Evolutionary conservation across 2,113 vertebrate species (phyloP), one percentile per base, ranked within the genome.

Genomic region (Eubucco bourcierii): DNA sequence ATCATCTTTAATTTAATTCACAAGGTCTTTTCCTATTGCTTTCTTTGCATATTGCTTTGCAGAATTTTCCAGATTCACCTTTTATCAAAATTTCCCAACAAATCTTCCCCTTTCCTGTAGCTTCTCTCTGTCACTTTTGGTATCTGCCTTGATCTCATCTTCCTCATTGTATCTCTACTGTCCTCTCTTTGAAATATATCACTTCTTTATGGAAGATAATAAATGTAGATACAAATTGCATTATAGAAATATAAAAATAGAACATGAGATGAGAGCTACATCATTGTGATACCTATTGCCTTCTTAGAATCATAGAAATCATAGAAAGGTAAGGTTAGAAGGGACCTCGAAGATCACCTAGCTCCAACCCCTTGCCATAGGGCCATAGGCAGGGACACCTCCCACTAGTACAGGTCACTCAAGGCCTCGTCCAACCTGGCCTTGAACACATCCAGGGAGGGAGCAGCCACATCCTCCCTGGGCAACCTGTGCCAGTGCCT

Each of bases 51-150:
- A 39, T 3, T 2, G 33, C 20, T 53, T 67, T 66, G 6, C 18
- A 83, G 39, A 14, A 12, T 52, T 87, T 70, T 72, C 10, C 4
- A 24, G 3, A 76, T 80, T 87, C 41, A 66, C 8, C 24, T 6
- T 53, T 79, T 37, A 31, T 52, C 14, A 73, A 84, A 82, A 59
- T 2, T 24, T 82, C 27, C 8, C 16, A 31, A 28, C 25, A 63
- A 41, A 53, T 28, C 14, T 71, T 84, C 8, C 8, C 4, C 10
- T 80, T 73, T 61, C 9, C 8, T 0, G 1, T 25, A 5, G 0
- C 4, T 79, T 20, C 71, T 6, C 6, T 64, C 34, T 56, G 25
- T 44, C 50, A 47, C 20, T 79, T 86, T 27, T 63, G 12, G 14
- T 58, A 27, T 25, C 17, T 72, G 3, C 46, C 41, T 66, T 80